Conservation (phyloP, 2,113 vertebrate genomes). For the Corynorhinus townsendii region DNA sequence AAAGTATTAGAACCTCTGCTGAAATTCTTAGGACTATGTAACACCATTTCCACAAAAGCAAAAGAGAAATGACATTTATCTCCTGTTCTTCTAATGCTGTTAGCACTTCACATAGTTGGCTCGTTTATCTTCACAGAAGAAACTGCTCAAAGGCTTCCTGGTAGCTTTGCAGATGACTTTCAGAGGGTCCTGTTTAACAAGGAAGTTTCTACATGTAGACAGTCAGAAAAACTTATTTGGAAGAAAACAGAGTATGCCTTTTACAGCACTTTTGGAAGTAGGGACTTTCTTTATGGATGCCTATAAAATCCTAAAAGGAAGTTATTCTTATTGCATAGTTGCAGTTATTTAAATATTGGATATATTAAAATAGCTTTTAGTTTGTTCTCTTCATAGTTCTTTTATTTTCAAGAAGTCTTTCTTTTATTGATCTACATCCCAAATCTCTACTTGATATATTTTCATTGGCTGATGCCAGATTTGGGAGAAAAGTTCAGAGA, state of each 20-base stretch:
- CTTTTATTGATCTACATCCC: not conserved
- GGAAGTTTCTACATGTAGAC: slow-evolving; percentile 20
- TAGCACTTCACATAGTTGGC: not conserved
- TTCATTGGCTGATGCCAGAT: not conserved
- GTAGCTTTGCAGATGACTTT: not conserved
- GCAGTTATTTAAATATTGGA: slow-evolving; percentile 20
- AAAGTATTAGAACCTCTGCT: not conserved
- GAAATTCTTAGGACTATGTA: not conserved
- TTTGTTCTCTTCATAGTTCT: not conserved
- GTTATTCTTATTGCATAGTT: not conserved
- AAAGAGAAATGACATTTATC: slow-evolving; percentile 3
- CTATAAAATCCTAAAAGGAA: slow-evolving; percentile 3
- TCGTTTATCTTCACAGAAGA: slow-evolving; percentile 9
- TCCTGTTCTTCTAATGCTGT: not conserved
- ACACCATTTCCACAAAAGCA: not conserved
- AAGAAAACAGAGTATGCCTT: not conserved
- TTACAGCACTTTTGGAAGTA: not conserved
- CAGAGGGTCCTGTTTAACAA: not conserved
- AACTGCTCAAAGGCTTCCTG: not conserved
- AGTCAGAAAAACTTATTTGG: not conserved
- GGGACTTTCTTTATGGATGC: not conserved
- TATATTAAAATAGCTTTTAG: slow-evolving; percentile 43
- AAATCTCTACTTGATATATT: slow-evolving; percentile 20
- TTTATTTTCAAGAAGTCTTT: not conserved
- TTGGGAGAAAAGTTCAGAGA: not conserved